Base-by-base conservation (phyloP, 2,888 invertebrate species). In the Coelopa pilipes region DNA sequence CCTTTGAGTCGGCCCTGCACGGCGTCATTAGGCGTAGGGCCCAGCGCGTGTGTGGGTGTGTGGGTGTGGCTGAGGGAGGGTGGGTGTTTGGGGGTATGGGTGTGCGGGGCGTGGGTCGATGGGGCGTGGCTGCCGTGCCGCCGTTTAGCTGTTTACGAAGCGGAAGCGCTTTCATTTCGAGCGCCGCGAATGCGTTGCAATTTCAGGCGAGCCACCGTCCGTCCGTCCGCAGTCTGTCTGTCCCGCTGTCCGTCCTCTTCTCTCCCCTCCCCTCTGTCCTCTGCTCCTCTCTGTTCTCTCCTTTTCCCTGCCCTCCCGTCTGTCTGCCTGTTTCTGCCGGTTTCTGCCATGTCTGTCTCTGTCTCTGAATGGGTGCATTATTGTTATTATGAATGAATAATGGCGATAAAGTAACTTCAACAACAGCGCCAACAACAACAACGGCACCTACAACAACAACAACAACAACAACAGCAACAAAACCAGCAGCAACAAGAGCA, bases 151-250 rank as follows among this genome's bases (percentile, higher is more conserved):
- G 47, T 65, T 46, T n/a, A n/a, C 45, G 47, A 17, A 50, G 19
- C 46, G 46, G 57, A 69, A 57, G 57, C n/a, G 69, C 57, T 59
- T 69, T 46, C 57, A 69, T 46, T 46, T 57, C 57, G 53, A 67
- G 11, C 46, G 50, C 21, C 34, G 10, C 34, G 53, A 68, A 57
- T 34, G 57, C 34, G 34, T 34, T 34, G 34, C 34, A 34, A 34
- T 34, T 34, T 34, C 34, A 2, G 7, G 2, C 34, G 34, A 34
- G 34, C 34, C 4, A 4, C 34, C 34, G 34, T 34, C 34, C 34
- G 34, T 34, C 34, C 34, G n/a, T n/a, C n/a, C 7, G 34, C 4
- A 4, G 34, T 34, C 34, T 34, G 34, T 34, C 34, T 34, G 34
- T 34, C 4, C n/a, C n/a, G n/a, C n/a, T 34, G 34, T 34, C 34